Evolutionary conservation across 2,113 vertebrate genomes (phyloP).

Genomic region (Oncorhynchus tshawytscha): DNA sequence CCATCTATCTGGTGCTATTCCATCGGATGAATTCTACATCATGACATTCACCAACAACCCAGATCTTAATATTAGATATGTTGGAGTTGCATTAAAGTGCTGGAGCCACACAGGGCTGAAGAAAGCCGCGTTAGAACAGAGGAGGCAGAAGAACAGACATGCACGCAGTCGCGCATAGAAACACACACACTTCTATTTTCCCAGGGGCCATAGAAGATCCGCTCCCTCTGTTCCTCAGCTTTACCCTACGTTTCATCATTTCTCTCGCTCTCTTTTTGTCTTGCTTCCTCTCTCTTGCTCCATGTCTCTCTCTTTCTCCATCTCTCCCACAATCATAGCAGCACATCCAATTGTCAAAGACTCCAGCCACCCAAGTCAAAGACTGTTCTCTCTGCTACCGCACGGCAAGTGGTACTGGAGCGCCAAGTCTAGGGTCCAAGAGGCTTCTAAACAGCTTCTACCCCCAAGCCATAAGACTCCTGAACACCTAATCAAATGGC

Average conservation of each 20-base stretch:
- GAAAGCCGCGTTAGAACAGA: not conserved
- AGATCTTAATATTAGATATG: constrained; percentile 28
- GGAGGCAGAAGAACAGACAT: not conserved
- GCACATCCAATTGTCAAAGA: no score
- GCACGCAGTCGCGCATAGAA: not conserved
- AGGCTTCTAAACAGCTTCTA: no score
- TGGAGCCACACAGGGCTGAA: not conserved
- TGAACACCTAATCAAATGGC: no score
- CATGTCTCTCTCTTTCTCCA: no score
- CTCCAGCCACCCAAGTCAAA: no score
- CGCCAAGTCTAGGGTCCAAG: no score
- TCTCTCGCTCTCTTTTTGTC: not conserved
- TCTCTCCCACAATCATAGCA: no score
- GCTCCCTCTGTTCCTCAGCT: not conserved
- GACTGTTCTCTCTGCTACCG: no score
- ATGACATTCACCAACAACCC: constrained; percentile 12
- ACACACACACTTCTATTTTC: constrained; percentile 1
- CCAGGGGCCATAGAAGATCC: not conserved
- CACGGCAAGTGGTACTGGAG: no score
- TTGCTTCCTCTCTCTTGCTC: no score
- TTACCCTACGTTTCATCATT: constrained; percentile 33
- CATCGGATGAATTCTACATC: constrained; percentile 31
- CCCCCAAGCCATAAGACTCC: no score
- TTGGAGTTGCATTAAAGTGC: constrained; percentile 43
- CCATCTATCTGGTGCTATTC: constrained; percentile 37